Base-by-base conservation (phyloP, 2,113 vertebrate genomes). In the Dipodomys ordii region DNA sequence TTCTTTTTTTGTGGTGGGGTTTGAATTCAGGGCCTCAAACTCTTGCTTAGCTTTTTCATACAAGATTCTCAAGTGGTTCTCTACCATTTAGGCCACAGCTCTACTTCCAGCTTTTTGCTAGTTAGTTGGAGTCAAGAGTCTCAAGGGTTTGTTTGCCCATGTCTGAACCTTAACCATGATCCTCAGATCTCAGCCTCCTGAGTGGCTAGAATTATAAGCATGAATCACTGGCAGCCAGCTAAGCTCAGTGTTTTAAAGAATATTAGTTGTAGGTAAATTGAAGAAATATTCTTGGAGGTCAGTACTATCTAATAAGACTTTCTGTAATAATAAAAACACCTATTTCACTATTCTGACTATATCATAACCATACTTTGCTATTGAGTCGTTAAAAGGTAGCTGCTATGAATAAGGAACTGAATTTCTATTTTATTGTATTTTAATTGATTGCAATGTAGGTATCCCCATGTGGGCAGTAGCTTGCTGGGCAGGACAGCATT, bases 221-320 rank as follows among this genome's bases (percentile, higher is more conserved):
- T 13, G 53, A 57, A 16, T 57, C 53, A 57, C 15, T 57, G 53
- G 2, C 53, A 57, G 11, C 53, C 53, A 57, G 53, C 53, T 57
- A 57, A 57, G 53, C 53, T 57, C 5, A 23, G 35, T 53, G 57
- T 83, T 96, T 80, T 83, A 90, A 93, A 88, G 83, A 71, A 77
- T 27, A 23, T 53, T 30, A 49, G 68, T 82, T 69, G 13, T 53
- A 64, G 53, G 39, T 35, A 39, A 80, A 68, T 87, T 18, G 28
- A 80, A 60, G 67, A 87, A 87, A 83, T 84, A 71, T 27, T 62
- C 67, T 94, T 22, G 23, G 77, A 46, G 35, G 72, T 94, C 93
- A 94, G 80, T 49, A 62, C 27, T 73, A 76, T 49, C 19, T 30
- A 28, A 16, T 0, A 87, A 28, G 86, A 74, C 32, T 60, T 92